A percentile compares a stretch with the other conserved stretches of the same genome.
phyloP scores from a whole-genome alignment of 2,113 vertebrate genomes.

The Scytalopus superciliaris region DNA sequence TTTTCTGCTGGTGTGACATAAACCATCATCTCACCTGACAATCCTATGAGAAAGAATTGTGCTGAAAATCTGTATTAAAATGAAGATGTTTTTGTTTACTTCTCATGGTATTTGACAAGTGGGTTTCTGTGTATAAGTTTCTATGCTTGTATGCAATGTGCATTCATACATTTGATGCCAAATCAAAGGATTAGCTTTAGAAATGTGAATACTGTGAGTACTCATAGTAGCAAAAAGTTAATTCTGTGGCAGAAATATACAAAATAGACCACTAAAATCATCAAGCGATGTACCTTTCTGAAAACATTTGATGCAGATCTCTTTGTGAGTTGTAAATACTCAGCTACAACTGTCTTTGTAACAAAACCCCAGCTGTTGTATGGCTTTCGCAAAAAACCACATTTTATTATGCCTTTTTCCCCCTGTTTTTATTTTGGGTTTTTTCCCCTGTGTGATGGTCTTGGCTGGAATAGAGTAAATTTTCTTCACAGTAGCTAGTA shows the following conservation, averaged over 20 bases:
- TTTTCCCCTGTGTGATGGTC: fast-evolving
- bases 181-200: not conserved
- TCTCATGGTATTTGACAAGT: not conserved
- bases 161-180: not conserved
- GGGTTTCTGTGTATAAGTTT: not conserved
- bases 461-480: not conserved
- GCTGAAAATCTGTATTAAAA: not conserved
- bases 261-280: not conserved
- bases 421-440: not conserved
- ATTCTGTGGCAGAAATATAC: not conserved
- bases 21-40: not conserved
- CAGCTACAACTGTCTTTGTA: not conserved
- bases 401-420: not conserved
- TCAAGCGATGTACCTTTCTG: not conserved
- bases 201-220: not conserved
- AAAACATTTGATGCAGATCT: not conserved
- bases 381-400: not conserved
- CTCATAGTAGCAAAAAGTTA: not conserved
- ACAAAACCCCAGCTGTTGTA: not conserved
- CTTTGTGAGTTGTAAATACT: not conserved
- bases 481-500: not conserved
- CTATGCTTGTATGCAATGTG: not conserved
- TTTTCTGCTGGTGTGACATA: not conserved
- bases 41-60: not conserved
- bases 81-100: not conserved